Evolutionary conservation across 2,888 invertebrate genomes (phyloP), one percentile per base, ranked within the genome.

Genomic region (Ametastegia equiseti): DNA sequence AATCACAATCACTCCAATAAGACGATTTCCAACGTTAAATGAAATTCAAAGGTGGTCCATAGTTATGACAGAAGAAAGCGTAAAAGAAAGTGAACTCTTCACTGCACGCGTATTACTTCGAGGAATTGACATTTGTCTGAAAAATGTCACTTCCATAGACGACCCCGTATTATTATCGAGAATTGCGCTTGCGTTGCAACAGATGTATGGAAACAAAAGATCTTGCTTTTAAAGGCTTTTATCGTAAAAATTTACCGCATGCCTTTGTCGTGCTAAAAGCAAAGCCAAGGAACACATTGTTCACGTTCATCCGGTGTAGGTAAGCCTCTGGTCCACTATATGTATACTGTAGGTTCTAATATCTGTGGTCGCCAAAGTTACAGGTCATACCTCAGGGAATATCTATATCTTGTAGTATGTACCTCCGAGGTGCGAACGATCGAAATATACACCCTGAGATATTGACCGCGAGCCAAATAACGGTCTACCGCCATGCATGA

Each of bases 221-320:
- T 33, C 45, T 47, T 71, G 47, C 71, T 71, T 47, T 63, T 30
- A 71, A 71, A 47, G 45, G 71, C 47, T 71, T 71, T 47, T 45
- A 45, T 45, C 27, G 47, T 15, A 42, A 30, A n/a, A 67, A 67
- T 19, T 5, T 39, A 36, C 67, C 39, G 39, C 39, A 39, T 19
- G 39, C 33, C 39, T 67, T 67, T 42, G 23, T 36, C 67, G 4
- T 67, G 71, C n/a, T 42, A 45, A 45, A 71, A 47, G 71, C 71
- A 47, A n/a, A 30, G 30, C 15, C 71, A 47, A 11, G 71, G 71
- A 47, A 30, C 47, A 27, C 45, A 45, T 71, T 71, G n/a, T 71
- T 47, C 47, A 47, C 27, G n/a, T 27, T 71, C 71, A 45, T 71
- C 15, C 27, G 27, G 47, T 27, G 27, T 11, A 23, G n/a, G 45